Evolutionary conservation across 2,113 vertebrate species (phyloP).

Genomic region (Columba janthina): DNA sequence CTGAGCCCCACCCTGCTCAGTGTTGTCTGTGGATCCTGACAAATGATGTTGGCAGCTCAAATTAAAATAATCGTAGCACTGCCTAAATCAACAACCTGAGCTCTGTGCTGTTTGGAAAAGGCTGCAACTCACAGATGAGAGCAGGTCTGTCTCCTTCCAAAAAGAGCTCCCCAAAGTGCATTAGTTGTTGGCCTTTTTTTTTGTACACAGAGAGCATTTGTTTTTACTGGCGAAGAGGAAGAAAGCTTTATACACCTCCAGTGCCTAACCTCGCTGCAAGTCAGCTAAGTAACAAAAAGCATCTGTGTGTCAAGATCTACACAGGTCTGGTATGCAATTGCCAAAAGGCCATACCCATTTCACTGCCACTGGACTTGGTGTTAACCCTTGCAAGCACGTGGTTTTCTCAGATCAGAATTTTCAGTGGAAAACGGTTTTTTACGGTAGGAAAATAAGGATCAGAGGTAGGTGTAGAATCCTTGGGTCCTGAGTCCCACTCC

Average conservation of each 20-base stretch:
- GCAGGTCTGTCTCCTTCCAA: background rate
- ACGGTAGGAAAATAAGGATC: background rate
- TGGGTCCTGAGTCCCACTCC: background rate
- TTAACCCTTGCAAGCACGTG: background rate
- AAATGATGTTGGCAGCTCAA: background rate
- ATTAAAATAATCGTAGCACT: slow-evolving; percentile 37
- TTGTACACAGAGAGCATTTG: background rate
- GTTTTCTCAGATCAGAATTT: background rate
- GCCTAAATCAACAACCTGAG: slow-evolving; percentile 22
- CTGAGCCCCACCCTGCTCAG: slow-evolving; percentile 3
- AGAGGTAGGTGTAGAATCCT: background rate
- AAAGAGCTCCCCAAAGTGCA: background rate
- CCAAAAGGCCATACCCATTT: background rate
- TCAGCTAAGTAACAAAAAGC: slow-evolving; percentile 28
- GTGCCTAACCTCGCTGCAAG: background rate
- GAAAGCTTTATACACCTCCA: background rate
- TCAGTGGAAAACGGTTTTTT: background rate
- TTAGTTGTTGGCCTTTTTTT: background rate
- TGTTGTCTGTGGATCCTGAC: slow-evolving; percentile 17
- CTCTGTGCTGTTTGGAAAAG: background rate
- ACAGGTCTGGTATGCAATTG: background rate
- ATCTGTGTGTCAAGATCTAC: slow-evolving; percentile 23
- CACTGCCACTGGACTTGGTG: background rate
- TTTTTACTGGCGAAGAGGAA: background rate
- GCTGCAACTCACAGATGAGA: background rate